Base-by-base conservation (phyloP, 2,888 invertebrate genomes). In the Prosapia bicincta region DNA sequence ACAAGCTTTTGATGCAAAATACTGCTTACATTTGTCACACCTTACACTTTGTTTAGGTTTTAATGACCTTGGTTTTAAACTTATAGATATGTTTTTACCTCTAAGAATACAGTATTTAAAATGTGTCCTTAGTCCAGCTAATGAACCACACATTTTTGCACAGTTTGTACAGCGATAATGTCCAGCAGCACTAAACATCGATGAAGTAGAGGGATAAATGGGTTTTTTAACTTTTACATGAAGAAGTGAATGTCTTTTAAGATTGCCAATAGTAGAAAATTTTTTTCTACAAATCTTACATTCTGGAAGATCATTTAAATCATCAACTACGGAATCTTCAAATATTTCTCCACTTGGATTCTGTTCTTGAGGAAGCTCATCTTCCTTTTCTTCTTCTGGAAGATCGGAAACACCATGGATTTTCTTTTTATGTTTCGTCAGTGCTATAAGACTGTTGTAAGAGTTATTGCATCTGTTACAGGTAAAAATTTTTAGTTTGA, bases 401-500 rank as follows among this genome's bases (percentile, higher is more conserved):
- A 38, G 25, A 71, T 71, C 28, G 3, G 10, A 25, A 6, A 54
- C 25, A 65, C 70, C 72, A 30, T 77, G 75, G 15, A 69, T 20
- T n/a, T 38, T 66, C n/a, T 69, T 28, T 72, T 72, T 74, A 66
- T 79, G 79, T 72, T 74, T 76, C 23, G 74, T 65, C 69, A 79
- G 71, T 15, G 78, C 43, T 24, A 66, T 65, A 24, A 43, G 26
- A 13, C 75, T 74, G 67, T 79, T 78, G 30, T 77, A 79, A 0
- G 79, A 79, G 65, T 76, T 76, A 10, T 78, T 43, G 32, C 79
- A 79, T 25, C 75, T 32, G 43, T 72, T 74, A 65, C 79, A 79
- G 26, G 77, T 71, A 74, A 74, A 79, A 3, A 79, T 74, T 77
- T 77, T 79, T 26, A 78, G n/a, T 67, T 78, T 78, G 20, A 77